These are phyloP conservation scores for Cistogaster globosa DNA, from an alignment of 2,888 invertebrate genomes.

Conservation along the genomic window DNA sequence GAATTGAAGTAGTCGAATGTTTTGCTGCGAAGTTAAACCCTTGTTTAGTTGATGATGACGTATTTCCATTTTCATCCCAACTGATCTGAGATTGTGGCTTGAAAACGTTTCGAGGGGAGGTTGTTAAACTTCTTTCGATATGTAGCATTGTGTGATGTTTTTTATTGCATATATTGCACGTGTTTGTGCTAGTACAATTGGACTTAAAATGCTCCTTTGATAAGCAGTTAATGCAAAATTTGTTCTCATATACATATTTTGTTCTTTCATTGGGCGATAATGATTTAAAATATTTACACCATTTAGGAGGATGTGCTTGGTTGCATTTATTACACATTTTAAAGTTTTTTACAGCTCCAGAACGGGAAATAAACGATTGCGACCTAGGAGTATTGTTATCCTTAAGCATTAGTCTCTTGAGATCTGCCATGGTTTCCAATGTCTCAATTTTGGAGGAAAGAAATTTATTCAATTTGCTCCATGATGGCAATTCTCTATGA, in stretches of 20 bases:
- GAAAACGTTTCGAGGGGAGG: no score
- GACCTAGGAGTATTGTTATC: no score
- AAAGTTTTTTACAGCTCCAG: neutral
- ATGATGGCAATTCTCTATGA: constrained; percentile 12
- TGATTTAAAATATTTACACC: constrained; percentile 21
- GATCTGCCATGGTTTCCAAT: constrained; percentile 4
- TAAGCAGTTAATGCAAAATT: constrained; percentile 27
- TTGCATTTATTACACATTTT: constrained; percentile 20
- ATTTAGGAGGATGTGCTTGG: constrained; percentile 3
- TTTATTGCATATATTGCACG: neutral
- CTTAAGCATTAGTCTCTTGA: no score
- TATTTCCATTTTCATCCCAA: no score
- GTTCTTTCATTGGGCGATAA: neutral
- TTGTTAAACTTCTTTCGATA: neutral
- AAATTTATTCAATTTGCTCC: no score
- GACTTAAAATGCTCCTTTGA: constrained; percentile 10
- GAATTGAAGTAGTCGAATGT: no score
- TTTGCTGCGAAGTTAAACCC: no score
- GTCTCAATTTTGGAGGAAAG: no score
- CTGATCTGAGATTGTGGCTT: no score
- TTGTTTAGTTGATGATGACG: no score
- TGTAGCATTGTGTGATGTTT: constrained; percentile 10
- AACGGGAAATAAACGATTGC: neutral
- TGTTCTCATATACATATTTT: constrained; percentile 25
- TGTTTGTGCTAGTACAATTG: neutral